A percentile compares a stretch with the other conserved stretches of the same genome.
These are phyloP conservation scores for Stictocephala bisonia DNA, from an alignment of 2,888 invertebrate species.

Conservation along the genomic window DNA sequence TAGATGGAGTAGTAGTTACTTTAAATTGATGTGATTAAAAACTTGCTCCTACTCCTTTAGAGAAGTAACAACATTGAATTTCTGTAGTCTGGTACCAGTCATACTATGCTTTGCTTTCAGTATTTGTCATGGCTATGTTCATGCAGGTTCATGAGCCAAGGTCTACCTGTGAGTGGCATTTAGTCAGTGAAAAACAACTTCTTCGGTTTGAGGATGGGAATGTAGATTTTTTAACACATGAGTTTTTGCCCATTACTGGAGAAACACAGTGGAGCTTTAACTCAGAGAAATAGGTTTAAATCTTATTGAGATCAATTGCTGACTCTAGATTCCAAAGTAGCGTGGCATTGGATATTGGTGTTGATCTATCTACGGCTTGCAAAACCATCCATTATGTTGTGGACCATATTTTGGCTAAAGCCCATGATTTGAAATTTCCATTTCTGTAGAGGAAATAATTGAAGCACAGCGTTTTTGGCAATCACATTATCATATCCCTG, in stretches of 20 bases:
- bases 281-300: not conserved
- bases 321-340: conserved; percentile 12
- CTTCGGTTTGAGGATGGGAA: too few relatives aligned
- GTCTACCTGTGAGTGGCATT: too few relatives aligned
- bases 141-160: too few relatives aligned
- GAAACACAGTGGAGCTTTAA: not conserved
- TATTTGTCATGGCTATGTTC: too few relatives aligned
- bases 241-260: not conserved
- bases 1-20: too few relatives aligned
- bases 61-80: too few relatives aligned
- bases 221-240: not conserved
- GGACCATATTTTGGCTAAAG: not conserved
- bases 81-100: too few relatives aligned
- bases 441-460: not conserved
- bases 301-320: not conserved
- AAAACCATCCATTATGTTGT: conserved; percentile 11
- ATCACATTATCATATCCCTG: not conserved
- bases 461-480: conserved; percentile 4
- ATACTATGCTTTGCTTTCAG: too few relatives aligned
- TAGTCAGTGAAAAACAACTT: too few relatives aligned
- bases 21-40: too few relatives aligned
- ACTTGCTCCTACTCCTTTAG: too few relatives aligned
- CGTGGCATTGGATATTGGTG: too few relatives aligned
- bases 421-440: not conserved
- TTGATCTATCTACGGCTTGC: not conserved